Base-by-base conservation (phyloP, 2,797 vertebrate genomes). In the Intellagama lesueurii region DNA sequence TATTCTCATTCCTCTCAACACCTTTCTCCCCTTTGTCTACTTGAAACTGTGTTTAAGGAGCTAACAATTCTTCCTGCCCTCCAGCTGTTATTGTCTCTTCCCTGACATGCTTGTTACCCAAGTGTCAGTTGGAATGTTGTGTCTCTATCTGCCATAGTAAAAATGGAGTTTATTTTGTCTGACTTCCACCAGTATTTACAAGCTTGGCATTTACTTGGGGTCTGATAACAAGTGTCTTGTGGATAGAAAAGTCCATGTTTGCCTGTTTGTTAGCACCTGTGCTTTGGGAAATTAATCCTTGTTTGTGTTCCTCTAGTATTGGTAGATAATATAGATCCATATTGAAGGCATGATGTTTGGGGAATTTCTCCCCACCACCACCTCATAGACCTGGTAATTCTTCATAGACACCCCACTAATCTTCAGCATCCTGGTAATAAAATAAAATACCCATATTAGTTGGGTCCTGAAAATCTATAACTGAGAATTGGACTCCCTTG, bases 141-240 rank as follows among this genome's bases (percentile, higher is more conserved):
- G n/a, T 95, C 88, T 93, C 79, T 89, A 91, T 85, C 52, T 90
- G 70, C 83, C 66, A 73, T 32, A 88, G 91, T 90, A 92, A 94
- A 92, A 83, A 66, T 89, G 76, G 87, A 24, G 69, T 90, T 95
- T 93, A 93, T 92, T 94, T 94, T 94, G 56, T 69, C 49, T 88
- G 73, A 91, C 0, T 78, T 69, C 87, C 94, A 95, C 91, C 87
- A 93, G 91, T 92, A 92, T 90, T 94, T 94, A 81, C 85, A 92
- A 90, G 52, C 87, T 73, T 91, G 88, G 44, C 80, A 68, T 94
- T 95, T 95, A 90, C 92, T 93, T 91, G 84, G 68, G 49, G 90
- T 94, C 94, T 88, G 91, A 89, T 94, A 95, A 92, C 92, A 88
- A 73, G 87, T 91, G 87, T 92, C 90, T 91, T 91, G 35, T 60